These are phyloP conservation scores for Limnephilus rhombicus DNA, from an alignment of 2,888 invertebrate species.

Conservation along the genomic window DNA sequence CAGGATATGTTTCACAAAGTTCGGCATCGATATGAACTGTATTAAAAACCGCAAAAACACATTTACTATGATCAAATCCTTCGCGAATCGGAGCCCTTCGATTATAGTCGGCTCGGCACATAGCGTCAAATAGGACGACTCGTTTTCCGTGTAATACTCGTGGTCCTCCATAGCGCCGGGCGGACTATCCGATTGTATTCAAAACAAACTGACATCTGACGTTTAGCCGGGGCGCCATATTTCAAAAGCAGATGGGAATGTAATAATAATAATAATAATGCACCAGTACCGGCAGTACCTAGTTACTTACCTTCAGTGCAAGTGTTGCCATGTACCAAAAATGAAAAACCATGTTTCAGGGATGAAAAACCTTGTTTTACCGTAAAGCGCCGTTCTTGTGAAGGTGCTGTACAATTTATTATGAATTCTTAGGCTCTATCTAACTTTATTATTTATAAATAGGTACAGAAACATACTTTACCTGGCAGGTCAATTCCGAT, in stretches of 20 bases:
- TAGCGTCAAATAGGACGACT: conserved; percentile 70
- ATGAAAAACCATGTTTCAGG: no score
- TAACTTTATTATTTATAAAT: no score
- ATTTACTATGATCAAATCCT: conserved; percentile 75
- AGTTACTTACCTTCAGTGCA: background rate
- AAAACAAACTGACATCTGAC: conserved; percentile 54
- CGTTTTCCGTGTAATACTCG: conserved; percentile 55
- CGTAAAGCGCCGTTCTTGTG: no score
- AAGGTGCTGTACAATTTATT: no score
- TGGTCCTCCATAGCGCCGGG: conserved; percentile 52
- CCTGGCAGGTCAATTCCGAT: no score
- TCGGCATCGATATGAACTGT: conserved; percentile 73
- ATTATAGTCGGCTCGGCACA: conserved; percentile 76
- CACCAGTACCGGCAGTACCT: background rate
- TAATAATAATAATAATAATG: conserved; percentile 11
- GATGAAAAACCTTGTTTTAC: no score
- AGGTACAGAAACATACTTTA: no score
- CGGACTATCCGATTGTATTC: conserved; percentile 34
- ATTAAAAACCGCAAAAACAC: conserved; percentile 72
- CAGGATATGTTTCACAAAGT: conserved; percentile 74
- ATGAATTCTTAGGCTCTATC: no score
- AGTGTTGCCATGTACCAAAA: no score
- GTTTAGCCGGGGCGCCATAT: conserved; percentile 56
- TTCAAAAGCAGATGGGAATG: conserved; percentile 34
- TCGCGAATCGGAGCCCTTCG: conserved; percentile 76